Percentiles rank a stretch among this genome's conserved stretches.
Evolutionary conservation across 2,113 vertebrate genomes (phyloP).

Genomic region (Deroptyus accipitrinus): DNA sequence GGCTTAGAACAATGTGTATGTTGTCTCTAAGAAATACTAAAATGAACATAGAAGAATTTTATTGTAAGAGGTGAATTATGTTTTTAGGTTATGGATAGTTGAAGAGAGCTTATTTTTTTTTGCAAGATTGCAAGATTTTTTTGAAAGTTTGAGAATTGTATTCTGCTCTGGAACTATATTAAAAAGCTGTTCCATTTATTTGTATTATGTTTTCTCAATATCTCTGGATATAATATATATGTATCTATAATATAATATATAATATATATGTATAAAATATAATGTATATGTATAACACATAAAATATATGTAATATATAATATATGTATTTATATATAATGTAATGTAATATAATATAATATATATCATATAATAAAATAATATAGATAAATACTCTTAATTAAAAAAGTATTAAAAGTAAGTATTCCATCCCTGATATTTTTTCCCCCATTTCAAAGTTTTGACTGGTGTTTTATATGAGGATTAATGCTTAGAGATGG

Average conservation of each 20-base stretch:
- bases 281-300: too few relatives aligned
- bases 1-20: neutral
- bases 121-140: neutral
- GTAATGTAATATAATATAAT: too few relatives aligned
- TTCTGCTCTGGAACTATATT: neutral
- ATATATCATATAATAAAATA: neutral
- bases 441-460: neutral
- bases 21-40: neutral
- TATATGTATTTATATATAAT: too few relatives aligned
- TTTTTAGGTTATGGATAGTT: neutral
- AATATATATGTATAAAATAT: too few relatives aligned
- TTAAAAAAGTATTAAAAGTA: neutral
- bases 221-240: neutral
- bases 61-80: neutral
- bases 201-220: neutral
- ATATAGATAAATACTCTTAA: neutral
- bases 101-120: neutral
- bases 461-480: neutral
- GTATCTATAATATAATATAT: neutral
- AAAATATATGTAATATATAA: too few relatives aligned
- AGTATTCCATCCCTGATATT: neutral
- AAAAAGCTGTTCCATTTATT: neutral
- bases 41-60: neutral
- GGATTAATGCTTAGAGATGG: neutral
- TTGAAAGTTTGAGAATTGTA: neutral